Percentiles rank a stretch among this genome's conserved stretches.
Conservation (phyloP, 1,140 invertebrate species). For the Drosophila biarmipes region DNA sequence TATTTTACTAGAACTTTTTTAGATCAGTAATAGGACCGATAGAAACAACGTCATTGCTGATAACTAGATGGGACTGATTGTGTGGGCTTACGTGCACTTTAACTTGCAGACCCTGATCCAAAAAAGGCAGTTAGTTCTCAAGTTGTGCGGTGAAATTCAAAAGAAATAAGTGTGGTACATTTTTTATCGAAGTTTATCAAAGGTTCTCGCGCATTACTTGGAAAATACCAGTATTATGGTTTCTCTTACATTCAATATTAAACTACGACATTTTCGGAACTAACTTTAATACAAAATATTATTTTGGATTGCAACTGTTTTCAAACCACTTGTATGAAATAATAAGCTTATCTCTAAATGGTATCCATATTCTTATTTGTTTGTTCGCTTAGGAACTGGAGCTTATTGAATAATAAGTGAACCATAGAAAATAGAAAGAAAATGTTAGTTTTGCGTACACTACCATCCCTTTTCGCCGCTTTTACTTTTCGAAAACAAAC, state of each 20-base stretch:
- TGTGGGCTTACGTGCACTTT: conserved; percentile 14
- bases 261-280: too few species aligned
- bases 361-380: too few species aligned
- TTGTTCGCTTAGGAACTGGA: too few species aligned
- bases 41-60: conserved; percentile 6
- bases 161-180: neutral
- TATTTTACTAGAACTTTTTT: neutral
- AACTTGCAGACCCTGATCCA: conserved; percentile 16
- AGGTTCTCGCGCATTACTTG: neutral
- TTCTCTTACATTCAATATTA: too few species aligned
- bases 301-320: too few species aligned
- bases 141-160: neutral
- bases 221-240: too few species aligned
- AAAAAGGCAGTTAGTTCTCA: neutral
- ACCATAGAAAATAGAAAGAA: neutral
- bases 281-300: too few species aligned
- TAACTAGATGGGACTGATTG: conserved; percentile 13
- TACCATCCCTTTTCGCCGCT: neutral
- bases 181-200: neutral
- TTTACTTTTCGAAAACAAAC: conserved; percentile 1
- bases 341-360: too few species aligned
- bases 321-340: too few species aligned
- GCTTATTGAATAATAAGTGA: neutral
- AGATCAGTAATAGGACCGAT: conserved; percentile 38
- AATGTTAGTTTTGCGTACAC: conserved; percentile 1